Evolutionary conservation across 2,797 vertebrate genomes (phyloP), one percentile per base, ranked within the genome.

Genomic region (Pristis pectinata): DNA sequence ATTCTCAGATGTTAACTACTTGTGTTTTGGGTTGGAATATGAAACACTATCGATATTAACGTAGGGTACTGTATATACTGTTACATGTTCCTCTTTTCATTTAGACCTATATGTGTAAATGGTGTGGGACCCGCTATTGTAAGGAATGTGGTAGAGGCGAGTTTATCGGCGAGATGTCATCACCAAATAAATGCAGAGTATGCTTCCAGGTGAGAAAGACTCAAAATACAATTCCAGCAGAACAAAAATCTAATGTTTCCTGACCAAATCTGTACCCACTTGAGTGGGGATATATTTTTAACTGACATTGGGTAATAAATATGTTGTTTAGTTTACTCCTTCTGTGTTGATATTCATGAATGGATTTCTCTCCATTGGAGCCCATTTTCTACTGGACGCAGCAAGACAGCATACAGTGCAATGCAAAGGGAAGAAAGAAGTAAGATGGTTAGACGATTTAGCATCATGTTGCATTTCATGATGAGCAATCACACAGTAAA

Each of bases 51-150:
- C 87, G 83, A 34, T 30, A 34, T n/a, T 87, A 87, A 30, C 27
- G 30, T 11, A 13, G 27, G 30, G 30, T 13, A 11, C 59, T 87
- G 5, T 56, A 34, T 85, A 34, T 56, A 56, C 24, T 41, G 24
- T 87, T 11, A 56, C 83, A 37, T 70, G 5, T 70, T 92, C 10
- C 61, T 70, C 89, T 92, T 92, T 67, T 92, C 37, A 37, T 70
- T 41, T 74, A 95, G 94, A 93, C 83, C 49, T 94, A 94, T 79
- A 95, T 95, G 95, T 95, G 95, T 77, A 83, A 27, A 91, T 95
- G 80, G 95, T 95, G 94, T 87, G 95, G 94, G n/a, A 95, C 95
- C 15, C 91, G 87, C 15, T 94, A 95, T 93, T 95, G 95, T 87
- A 61, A 74, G 30, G 93, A 70, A 70, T 95, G 94, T 24, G 94